Evolutionary conservation across 2,888 invertebrate genomes (phyloP).

Genomic region (Nomada fabriciana): DNA sequence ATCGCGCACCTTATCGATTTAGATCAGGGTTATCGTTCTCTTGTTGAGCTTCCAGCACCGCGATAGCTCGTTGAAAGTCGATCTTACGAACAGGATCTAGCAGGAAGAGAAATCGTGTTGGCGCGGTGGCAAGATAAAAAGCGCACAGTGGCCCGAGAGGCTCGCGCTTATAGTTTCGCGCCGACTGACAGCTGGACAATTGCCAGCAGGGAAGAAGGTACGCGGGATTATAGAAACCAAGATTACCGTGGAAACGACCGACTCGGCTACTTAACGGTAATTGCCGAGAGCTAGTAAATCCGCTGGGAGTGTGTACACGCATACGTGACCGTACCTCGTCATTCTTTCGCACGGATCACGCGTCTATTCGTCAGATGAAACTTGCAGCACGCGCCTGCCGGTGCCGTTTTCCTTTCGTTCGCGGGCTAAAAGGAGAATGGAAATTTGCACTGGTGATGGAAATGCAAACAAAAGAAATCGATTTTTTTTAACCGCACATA

Average conservation of each 20-base stretch:
- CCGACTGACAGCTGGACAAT: slow-evolving; percentile 74
- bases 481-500: too few species aligned
- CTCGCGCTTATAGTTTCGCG: slow-evolving; percentile 63
- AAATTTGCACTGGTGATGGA: background rate
- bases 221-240: slow-evolving; percentile 68
- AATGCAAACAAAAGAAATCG: too few species aligned
- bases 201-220: slow-evolving; percentile 67
- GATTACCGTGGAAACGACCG: slow-evolving; percentile 72
- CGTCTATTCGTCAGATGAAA: slow-evolving; percentile 45
- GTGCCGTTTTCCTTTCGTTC: slow-evolving; percentile 52
- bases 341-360: slow-evolving; percentile 17
- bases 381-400: slow-evolving; percentile 20
- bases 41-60: slow-evolving; percentile 54
- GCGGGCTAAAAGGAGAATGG: slow-evolving; percentile 2
- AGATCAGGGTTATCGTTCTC: slow-evolving; percentile 50
- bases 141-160: slow-evolving; percentile 47
- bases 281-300: slow-evolving; percentile 66
- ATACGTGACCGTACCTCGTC: slow-evolving; percentile 12
- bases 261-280: slow-evolving; percentile 69
- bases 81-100: slow-evolving; percentile 58
- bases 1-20: slow-evolving; percentile 20
- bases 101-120: slow-evolving; percentile 58
- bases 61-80: slow-evolving; percentile 28
- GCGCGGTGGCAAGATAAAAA: slow-evolving; percentile 58
- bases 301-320: slow-evolving; percentile 36